A percentile compares a stretch with the other conserved stretches of the same genome.
Conservation (phyloP, 2,888 invertebrate species). For the Penaeus monodon region DNA sequence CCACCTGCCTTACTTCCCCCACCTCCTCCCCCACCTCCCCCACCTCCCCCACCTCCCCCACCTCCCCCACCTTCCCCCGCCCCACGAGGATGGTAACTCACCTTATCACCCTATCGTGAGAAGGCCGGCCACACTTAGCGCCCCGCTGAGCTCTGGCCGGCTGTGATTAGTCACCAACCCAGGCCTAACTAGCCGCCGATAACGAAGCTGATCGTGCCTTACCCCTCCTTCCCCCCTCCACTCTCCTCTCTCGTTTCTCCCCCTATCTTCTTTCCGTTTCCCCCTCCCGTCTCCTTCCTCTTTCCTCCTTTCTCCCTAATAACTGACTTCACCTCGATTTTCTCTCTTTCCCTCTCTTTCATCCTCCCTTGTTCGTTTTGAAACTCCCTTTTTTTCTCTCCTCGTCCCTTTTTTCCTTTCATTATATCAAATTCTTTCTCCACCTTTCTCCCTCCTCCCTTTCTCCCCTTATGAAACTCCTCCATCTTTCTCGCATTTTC, state of each 20-base stretch:
- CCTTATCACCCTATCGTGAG: slow-evolving; percentile 51
- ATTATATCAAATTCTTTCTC: neutral
- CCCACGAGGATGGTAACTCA: too few species aligned
- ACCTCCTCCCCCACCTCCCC: neutral
- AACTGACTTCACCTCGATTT: too few species aligned
- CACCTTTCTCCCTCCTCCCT: too few species aligned
- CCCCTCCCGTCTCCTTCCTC: neutral
- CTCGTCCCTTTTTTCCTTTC: neutral
- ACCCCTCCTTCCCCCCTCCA: neutral
- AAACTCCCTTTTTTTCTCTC: too few species aligned
- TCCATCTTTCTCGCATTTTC: too few species aligned
- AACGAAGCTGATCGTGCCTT: neutral
- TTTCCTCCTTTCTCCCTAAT: too few species aligned
- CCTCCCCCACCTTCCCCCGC: neutral
- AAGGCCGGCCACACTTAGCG: slow-evolving; percentile 34
- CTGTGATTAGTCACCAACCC: slow-evolving; percentile 32
- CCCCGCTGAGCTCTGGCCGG: slow-evolving; percentile 35
- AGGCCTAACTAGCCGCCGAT: slow-evolving; percentile 30
- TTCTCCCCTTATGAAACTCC: too few species aligned
- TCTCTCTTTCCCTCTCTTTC: neutral
- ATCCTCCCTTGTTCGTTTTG: too few species aligned
- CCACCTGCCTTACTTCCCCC: neutral
- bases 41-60: neutral
- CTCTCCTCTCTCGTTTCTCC: neutral
- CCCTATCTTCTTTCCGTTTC: neutral